phyloP scores from a whole-genome alignment of 2,888 invertebrate species.

The Harpagoxenus sublaevis region DNA sequence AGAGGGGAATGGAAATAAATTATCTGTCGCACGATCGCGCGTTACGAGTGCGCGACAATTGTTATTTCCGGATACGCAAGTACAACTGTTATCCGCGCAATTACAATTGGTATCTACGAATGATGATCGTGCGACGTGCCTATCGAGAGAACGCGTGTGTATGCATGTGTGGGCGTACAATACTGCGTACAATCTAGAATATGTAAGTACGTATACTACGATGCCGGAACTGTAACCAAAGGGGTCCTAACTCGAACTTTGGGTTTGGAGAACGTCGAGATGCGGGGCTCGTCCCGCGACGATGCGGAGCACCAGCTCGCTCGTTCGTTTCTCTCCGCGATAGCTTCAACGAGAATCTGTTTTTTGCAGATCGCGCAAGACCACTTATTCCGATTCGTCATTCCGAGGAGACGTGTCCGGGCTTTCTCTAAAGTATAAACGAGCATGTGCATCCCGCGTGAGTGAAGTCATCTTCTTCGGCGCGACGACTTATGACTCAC shows the following conservation, averaged over 20 bases:
- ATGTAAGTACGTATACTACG: constrained; percentile 49
- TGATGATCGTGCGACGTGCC: constrained; percentile 29
- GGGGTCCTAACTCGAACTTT: constrained; percentile 19
- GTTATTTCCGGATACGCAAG: constrained; percentile 32
- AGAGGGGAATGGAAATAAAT: constrained; percentile 64
- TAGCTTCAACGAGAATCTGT: not conserved
- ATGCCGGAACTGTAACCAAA: constrained; percentile 37
- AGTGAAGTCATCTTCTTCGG: constrained; percentile 12
- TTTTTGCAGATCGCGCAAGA: not conserved
- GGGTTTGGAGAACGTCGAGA: not conserved
- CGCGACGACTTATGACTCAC: constrained; percentile 15
- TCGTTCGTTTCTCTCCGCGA: not conserved
- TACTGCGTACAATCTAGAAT: constrained; percentile 43
- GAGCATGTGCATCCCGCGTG: not conserved
- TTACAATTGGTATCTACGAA: constrained; percentile 41
- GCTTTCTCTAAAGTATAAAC: not conserved
- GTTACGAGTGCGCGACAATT: constrained; percentile 25
- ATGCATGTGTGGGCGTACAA: not conserved
- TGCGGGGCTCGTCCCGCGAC: not conserved
- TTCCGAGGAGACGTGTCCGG: not conserved
- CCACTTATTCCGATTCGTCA: constrained; percentile 5
- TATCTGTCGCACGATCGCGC: constrained; percentile 7
- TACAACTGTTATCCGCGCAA: not conserved
- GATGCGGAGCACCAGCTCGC: not conserved
- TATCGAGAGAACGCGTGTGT: not conserved